Base-by-base conservation (phyloP, 2,888 invertebrate genomes). In the Pseudococcus jackbeardsleyi region DNA sequence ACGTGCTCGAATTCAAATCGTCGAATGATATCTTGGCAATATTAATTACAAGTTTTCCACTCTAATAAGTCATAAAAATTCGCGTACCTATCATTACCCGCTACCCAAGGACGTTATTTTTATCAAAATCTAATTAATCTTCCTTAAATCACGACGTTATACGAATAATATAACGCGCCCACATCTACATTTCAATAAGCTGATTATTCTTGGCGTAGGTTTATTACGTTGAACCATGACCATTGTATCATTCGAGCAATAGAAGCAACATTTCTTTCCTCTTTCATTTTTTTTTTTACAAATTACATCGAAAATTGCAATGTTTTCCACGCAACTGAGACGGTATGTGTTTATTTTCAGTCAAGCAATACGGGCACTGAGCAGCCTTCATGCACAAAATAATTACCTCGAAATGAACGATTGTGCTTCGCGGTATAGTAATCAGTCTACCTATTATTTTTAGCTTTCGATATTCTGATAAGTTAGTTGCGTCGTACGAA, bases 41-140 rank as follows among this genome's bases (percentile, higher is more conserved):
- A 26, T 15, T 72, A 79, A 79, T 79, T 42, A n/a, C 42, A 42
- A 42, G 42, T 42, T 79, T 42, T 79, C 7, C 42, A n/a, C 79
- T 8, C 42, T 79, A 26, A 33, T 33, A 33, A 33, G 26, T n/a
- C n/a, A 42, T n/a, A 42, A 79, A 72, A 79, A 42, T 42, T 19
- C 19, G 9, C 46, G 42, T 19, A 79, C 79, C 79, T 79, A 79
- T 42, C 42, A 79, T 79, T 79, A 79, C 9, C 33, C 22, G 46
- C 8, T n/a, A 79, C 22, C 19, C 79, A 79, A 79, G 79, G 79
- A 79, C 79, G 46, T 42, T n/a, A 79, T 79, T 79, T 79, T 42
- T 79, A 79, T 79, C 42, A 39, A 79, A 79, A 79, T 8, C n/a
- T 79, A 79, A 79, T 79, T 79, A 79, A 42, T 79, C 79, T 79